A percentile compares a stretch with the other conserved stretches of the same genome.
phyloP scores from a whole-genome alignment of 2,888 invertebrate species.

The Epinotia bilunana region DNA sequence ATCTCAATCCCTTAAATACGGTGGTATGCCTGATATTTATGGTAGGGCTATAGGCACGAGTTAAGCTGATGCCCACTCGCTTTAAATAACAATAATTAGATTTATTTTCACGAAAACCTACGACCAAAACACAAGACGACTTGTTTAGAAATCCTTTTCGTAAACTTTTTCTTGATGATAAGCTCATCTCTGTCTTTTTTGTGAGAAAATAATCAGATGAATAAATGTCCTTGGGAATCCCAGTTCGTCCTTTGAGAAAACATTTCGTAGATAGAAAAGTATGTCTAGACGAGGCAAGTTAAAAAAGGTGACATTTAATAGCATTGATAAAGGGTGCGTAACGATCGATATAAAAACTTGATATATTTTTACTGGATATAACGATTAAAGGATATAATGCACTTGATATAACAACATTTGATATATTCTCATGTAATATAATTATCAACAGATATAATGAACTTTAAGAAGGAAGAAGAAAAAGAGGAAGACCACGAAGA shows the following conservation, averaged over 20 bases:
- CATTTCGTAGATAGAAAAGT: conserved; percentile 72
- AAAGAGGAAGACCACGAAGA: no score
- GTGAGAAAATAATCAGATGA: conserved; percentile 73
- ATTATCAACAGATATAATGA: no score
- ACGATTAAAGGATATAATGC: no score
- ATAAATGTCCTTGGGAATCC: conserved; percentile 74
- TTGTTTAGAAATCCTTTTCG: conserved; percentile 43
- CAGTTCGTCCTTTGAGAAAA: conserved; percentile 72
- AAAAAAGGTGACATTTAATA: conserved; percentile 52
- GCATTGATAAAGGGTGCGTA: no score
- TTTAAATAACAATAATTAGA: conserved; percentile 49
- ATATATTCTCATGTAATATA: no score
- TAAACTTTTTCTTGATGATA: conserved; percentile 64
- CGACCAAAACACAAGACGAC: conserved; percentile 18
- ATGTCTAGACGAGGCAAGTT: conserved; percentile 57
- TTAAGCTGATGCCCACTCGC: conserved; percentile 67
- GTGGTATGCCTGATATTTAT: conserved; percentile 80
- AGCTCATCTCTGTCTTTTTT: conserved; percentile 64
- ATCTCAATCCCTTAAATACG: conserved; percentile 80
- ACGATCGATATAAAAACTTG: no score
- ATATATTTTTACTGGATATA: no score
- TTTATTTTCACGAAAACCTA: conserved; percentile 33
- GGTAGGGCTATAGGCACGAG: conserved; percentile 76
- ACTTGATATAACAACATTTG: no score
- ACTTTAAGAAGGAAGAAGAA: no score